Conservation (phyloP, 64 coral and sea anemone species). For the Trachythela sp. region DNA sequence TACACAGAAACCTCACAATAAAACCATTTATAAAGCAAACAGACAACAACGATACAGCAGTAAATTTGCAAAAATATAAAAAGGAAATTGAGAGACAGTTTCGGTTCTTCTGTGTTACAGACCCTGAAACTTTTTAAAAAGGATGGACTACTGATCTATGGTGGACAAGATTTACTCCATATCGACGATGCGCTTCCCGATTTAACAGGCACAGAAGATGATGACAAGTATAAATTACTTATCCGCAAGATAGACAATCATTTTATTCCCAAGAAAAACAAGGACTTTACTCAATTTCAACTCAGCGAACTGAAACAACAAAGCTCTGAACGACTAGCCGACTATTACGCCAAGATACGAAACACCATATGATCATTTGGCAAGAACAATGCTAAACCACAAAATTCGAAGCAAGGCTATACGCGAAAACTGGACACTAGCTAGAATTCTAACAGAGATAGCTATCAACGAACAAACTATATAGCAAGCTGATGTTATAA, state of each 20-base stretch:
- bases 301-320: constrained; percentile 43
- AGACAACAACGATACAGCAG: constrained; percentile 35
- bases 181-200: constrained; percentile 64
- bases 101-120: constrained; percentile 47
- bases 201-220: constrained; percentile 21
- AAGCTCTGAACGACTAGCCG: constrained; percentile 25
- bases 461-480: constrained; percentile 60
- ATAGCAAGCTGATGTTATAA: constrained; percentile 51
- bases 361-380: constrained; percentile 57
- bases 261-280: constrained; percentile 70
- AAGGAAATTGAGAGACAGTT: constrained; percentile 59
- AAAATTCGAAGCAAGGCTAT: constrained; percentile 58
- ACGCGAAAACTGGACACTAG: constrained; percentile 30
- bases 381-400: constrained; percentile 57
- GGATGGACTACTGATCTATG: constrained; percentile 56
- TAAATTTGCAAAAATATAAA: constrained; percentile 48
- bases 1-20: constrained; percentile 45
- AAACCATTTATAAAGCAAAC: constrained; percentile 51
- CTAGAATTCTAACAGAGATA: constrained; percentile 51
- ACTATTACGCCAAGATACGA: constrained; percentile 37
- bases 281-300: constrained; percentile 53
- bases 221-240: constrained; percentile 45
- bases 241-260: constrained; percentile 62
- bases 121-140: constrained; percentile 48
- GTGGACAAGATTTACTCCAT: constrained; percentile 37